Evolutionary conservation across 2,113 vertebrate genomes (phyloP), one percentile per base, ranked within the genome.

Genomic region (Choloepus hoffmanni): DNA sequence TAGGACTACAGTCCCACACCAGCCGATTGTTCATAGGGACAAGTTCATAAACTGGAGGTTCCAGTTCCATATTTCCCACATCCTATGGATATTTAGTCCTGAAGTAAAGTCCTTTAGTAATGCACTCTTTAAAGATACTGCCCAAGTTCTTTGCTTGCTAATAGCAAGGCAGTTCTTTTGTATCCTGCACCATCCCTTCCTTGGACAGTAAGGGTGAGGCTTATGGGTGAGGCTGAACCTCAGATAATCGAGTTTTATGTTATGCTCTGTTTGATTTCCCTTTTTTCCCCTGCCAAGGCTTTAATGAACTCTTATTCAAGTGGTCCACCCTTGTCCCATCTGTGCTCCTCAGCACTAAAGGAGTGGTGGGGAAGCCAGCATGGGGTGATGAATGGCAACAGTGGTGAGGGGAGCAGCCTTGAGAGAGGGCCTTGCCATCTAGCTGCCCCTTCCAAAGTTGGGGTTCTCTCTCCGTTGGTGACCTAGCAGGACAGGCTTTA

Each of bases 231-330:
- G 19, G 92, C 43, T 83, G 60, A 1, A 86, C 26, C 65, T 76
- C 36, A 76, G 95, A 33, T 55, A 24, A 84, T 19, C 2, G 5
- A 85, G 65, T n/a, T 55, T 53, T 2, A 0, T 30, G 7, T 62
- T 30, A 73, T n/a, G 53, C 82, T 87, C 81, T 96, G 62, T 73
- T 55, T 55, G 40, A 74, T 67, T 85, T 86, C 40, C 28, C 30
- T 90, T 16, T 45, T 73, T 90, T 90, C 79, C 30, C 23, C 67
- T 53, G 50, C 36, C 16, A 83, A 55, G 62, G 43, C 45, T 81
- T 70, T 77, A 53, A 63, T 76, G 89, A 89, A 83, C 14, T 3
- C 9, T 81, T 77, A 60, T 58, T 30, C 63, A 63, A 60, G 81
- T 2, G 5, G 24, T 48, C 21, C 43, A 24, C 33, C 12, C 28